These are phyloP conservation scores for Leptinotarsa defecta DNA, from an alignment of 1,140 invertebrate genomes.

Conservation along the genomic window DNA sequence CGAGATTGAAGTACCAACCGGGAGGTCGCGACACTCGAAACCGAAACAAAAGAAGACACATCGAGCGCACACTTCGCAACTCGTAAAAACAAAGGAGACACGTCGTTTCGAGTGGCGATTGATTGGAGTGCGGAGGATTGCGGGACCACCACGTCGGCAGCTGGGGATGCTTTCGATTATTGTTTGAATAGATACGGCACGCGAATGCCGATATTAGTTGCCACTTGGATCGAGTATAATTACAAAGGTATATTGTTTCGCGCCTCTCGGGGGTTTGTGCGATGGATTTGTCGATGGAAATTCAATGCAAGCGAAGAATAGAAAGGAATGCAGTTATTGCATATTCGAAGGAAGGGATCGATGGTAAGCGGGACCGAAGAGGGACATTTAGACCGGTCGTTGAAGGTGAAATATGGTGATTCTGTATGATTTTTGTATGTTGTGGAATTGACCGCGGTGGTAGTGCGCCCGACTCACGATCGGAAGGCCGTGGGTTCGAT, in stretches of 20 bases:
- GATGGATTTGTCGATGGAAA: not conserved
- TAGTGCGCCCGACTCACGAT: too few species aligned
- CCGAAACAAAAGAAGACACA: conserved; percentile 5
- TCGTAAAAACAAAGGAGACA: not conserved
- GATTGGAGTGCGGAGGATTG: not conserved
- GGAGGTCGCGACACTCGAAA: conserved; percentile 4
- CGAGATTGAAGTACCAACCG: not conserved
- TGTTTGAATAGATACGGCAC: conserved; percentile 4
- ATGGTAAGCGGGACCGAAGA: too few species aligned
- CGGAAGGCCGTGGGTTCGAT: too few species aligned
- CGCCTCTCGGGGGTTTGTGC: not conserved
- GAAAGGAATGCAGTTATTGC: too few species aligned
- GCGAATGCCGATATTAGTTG: conserved; percentile 1
- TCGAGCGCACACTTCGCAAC: conserved; percentile 1
- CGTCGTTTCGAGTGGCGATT: not conserved
- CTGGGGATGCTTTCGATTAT: conserved; percentile 5
- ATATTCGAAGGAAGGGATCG: too few species aligned
- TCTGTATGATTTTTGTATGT: too few species aligned
- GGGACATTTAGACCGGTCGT: too few species aligned
- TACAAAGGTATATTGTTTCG: conserved; percentile 5
- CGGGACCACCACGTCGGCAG: not conserved
- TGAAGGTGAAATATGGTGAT: too few species aligned
- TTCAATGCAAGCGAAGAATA: too few species aligned
- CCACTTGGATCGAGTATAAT: not conserved
- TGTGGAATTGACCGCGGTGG: too few species aligned